These are phyloP conservation scores for Calidris pygmaea DNA, from an alignment of 2,113 vertebrate genomes.

Conservation along the genomic window DNA sequence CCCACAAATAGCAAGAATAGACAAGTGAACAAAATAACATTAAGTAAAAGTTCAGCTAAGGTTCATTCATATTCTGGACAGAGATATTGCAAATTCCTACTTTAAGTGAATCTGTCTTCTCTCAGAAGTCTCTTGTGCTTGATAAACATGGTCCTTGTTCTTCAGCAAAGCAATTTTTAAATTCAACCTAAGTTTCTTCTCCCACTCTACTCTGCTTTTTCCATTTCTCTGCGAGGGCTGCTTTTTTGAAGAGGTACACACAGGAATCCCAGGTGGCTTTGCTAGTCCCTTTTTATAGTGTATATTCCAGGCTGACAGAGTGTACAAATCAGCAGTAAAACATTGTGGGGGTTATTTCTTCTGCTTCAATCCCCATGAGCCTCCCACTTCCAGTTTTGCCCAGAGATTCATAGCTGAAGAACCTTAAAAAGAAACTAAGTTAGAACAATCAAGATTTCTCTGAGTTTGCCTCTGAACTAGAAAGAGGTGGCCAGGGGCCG, in stretches of 20 bases:
- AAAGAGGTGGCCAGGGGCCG: background rate
- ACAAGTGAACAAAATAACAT: background rate
- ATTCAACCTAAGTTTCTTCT: background rate
- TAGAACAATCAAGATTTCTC: background rate
- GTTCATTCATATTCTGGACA: background rate
- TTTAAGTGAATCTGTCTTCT: background rate
- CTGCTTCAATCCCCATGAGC: background rate
- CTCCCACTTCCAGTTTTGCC: conserved; percentile 7
- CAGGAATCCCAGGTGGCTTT: background rate
- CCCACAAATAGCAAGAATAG: background rate
- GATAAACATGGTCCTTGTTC: background rate
- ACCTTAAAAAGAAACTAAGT: background rate
- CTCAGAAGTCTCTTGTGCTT: background rate
- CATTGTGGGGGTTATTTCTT: background rate
- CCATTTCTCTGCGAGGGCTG: background rate
- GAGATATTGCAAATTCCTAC: background rate
- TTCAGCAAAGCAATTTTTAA: background rate
- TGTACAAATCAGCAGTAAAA: background rate
- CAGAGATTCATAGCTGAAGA: background rate
- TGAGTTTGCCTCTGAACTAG: background rate
- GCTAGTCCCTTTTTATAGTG: background rate
- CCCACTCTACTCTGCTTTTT: background rate
- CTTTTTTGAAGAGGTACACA: background rate
- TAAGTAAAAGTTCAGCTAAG: background rate
- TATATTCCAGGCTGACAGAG: background rate